phyloP scores from a whole-genome alignment of 2,797 vertebrate species.

The Chelmon rostratus region DNA sequence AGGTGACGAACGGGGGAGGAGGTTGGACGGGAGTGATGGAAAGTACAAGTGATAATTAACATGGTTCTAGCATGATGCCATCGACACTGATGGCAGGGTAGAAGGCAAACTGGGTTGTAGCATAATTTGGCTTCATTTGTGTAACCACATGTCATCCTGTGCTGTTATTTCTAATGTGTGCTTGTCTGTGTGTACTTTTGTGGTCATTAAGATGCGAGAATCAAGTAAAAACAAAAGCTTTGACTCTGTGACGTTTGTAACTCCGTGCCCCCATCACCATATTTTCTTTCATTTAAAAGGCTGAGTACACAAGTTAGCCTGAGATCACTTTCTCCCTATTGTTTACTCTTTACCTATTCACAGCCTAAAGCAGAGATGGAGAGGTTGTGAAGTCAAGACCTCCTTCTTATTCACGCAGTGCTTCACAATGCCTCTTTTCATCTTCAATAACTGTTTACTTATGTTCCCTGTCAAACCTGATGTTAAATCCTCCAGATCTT shows the following conservation, averaged over 20 bases:
- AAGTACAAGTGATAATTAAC: slow-evolving; percentile 44
- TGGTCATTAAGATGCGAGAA: not conserved
- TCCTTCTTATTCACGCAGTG: slow-evolving; percentile 25
- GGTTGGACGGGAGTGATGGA: slow-evolving; percentile 34
- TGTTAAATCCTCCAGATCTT: slow-evolving; percentile 63
- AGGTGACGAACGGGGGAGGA: slow-evolving; percentile 24
- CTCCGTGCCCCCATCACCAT: slow-evolving; percentile 33
- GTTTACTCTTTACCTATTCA: slow-evolving; percentile 70
- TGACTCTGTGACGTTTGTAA: slow-evolving; percentile 35
- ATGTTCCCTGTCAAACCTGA: slow-evolving; percentile 64
- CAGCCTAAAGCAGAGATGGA: slow-evolving; percentile 59
- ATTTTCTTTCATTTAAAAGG: slow-evolving; percentile 53
- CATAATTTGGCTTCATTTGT: slow-evolving; percentile 21
- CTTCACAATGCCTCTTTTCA: slow-evolving; percentile 36
- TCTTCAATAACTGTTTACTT: slow-evolving; percentile 64
- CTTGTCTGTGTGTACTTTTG: not conserved
- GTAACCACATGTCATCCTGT: slow-evolving; percentile 5
- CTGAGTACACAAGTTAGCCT: slow-evolving; percentile 47
- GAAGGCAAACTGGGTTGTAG: slow-evolving; percentile 15
- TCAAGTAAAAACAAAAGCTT: slow-evolving; percentile 21
- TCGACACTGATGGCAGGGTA: not conserved
- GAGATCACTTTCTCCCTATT: slow-evolving; percentile 58
- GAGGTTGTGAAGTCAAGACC: slow-evolving; percentile 59
- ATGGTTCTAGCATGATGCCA: slow-evolving; percentile 33
- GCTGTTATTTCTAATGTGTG: slow-evolving; percentile 3